Base-by-base conservation (phyloP, 2,888 invertebrate genomes). In the Sphaerophoria rueppellii region DNA sequence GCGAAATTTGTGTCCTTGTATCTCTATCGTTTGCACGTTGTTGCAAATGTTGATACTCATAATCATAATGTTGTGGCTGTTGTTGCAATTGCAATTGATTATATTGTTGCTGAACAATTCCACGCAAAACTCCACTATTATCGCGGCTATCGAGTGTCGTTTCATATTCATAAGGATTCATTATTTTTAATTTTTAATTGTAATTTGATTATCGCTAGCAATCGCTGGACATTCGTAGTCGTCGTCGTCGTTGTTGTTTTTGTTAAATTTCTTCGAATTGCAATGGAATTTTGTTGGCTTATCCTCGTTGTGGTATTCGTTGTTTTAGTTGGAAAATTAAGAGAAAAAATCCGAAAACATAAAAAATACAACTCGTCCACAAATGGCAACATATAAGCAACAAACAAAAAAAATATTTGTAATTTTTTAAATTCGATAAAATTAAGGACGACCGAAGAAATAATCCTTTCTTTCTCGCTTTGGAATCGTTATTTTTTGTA, bases 81-180 rank as follows among this genome's bases (percentile, higher is more conserved):
- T 81, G 89, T 57, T 72, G 88, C 83, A 87, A 86, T 54, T 80
- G 86, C 40, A 87, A 86, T 65, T 87, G 88, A 40, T 37, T 67
- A 67, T 52, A 67, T 43, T 88, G 88, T 48, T 88, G 88, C 37
- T 76, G 82, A 89, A 91, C 81, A 89, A 88, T 88, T 90, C 88
- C 88, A 78, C 88, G 88, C 75, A 89, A 80, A 77, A 89, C 88
- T 82, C 89, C 88, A 86, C 89, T 89, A 80, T 89, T 89, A 88
- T 92, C 92, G 86, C 91, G 91, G 88, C 92, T 92, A 88, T 92
- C 92, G 88, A 91, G 89, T 87, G 92, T 91, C 69, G 92, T 91
- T 88, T 92, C 92, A 89, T 91, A 92, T 89, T 92, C 92, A 89
- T 92, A 92, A 87, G 91, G 91, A 91, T 91, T 92, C 92, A 92